A percentile compares a stretch with the other conserved stretches of the same genome.
Evolutionary conservation across 2,797 vertebrate genomes (phyloP).

Genomic region (Tadarida brasiliensis): DNA sequence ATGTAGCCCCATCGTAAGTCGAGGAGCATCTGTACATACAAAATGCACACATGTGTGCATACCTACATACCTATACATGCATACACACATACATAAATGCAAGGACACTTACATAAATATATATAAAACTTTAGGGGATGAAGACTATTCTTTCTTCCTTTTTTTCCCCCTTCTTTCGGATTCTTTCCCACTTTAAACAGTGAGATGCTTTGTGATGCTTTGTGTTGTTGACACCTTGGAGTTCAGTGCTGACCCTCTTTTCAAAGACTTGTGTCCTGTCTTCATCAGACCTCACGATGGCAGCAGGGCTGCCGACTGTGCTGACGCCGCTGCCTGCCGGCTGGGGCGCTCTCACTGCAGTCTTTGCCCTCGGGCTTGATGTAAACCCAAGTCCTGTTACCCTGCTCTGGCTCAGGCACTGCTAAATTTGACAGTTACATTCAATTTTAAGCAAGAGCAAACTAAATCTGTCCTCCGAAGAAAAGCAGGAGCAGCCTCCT

Average conservation of each 20-base stretch:
- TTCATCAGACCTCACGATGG: slow-evolving; percentile 60
- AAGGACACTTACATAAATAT: no score
- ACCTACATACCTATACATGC: neutral
- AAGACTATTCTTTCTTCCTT: neutral
- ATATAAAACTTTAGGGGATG: neutral
- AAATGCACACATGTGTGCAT: neutral
- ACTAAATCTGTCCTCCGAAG: slow-evolving; percentile 76
- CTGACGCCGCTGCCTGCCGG: neutral
- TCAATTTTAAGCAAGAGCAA: slow-evolving; percentile 77
- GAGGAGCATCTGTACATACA: neutral
- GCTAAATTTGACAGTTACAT: slow-evolving; percentile 56
- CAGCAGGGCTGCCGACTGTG: slow-evolving; percentile 40
- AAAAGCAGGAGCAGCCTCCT: slow-evolving; percentile 49
- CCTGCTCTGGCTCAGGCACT: slow-evolving; percentile 19
- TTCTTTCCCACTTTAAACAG: neutral
- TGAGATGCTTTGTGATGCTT: neutral
- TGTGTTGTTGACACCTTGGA: neutral
- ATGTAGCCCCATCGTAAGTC: neutral
- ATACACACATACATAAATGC: neutral
- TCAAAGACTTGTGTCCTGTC: slow-evolving; percentile 34
- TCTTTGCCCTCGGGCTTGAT: slow-evolving; percentile 76
- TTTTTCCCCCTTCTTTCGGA: neutral
- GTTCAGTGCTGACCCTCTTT: neutral
- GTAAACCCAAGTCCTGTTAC: slow-evolving; percentile 71
- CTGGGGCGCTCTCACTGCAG: slow-evolving; percentile 70